These are phyloP conservation scores for Periophthalmus magnuspinnatus DNA, from an alignment of 2,797 vertebrate species.

Conservation along the genomic window DNA sequence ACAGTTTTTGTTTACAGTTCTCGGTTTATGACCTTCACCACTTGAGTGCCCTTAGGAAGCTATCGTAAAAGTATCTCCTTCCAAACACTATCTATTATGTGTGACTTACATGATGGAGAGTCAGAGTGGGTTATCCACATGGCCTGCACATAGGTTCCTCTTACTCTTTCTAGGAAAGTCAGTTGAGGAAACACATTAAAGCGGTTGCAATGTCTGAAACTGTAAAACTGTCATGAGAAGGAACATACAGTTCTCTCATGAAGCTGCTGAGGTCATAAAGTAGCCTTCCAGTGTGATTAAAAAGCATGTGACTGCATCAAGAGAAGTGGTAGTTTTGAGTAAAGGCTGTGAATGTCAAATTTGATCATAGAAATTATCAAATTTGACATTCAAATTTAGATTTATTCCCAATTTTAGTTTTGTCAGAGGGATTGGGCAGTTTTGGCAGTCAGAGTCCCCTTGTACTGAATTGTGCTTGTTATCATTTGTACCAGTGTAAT, in stretches of 20 bases:
- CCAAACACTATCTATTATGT: background rate
- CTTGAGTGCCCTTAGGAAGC: background rate
- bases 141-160: conserved; percentile 6
- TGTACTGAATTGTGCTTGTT: no score
- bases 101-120: background rate
- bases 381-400: no score
- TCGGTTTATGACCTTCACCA: background rate
- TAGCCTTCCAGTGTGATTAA: background rate
- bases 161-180: conserved; percentile 4
- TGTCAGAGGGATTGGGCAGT: no score
- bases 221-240: background rate
- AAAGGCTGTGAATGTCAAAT: no score
- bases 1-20: background rate
- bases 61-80: background rate
- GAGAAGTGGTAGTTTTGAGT: background rate
- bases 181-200: background rate
- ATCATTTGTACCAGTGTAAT: no score
- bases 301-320: background rate
- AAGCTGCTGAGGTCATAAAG: background rate
- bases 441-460: no score
- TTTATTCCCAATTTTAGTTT: no score
- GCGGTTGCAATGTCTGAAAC: background rate
- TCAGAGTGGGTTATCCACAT: background rate
- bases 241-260: background rate
- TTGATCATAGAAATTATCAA: no score